Evolutionary conservation across 2,797 vertebrate species (phyloP).

Genomic region (Parotocinclus haroldoi): DNA sequence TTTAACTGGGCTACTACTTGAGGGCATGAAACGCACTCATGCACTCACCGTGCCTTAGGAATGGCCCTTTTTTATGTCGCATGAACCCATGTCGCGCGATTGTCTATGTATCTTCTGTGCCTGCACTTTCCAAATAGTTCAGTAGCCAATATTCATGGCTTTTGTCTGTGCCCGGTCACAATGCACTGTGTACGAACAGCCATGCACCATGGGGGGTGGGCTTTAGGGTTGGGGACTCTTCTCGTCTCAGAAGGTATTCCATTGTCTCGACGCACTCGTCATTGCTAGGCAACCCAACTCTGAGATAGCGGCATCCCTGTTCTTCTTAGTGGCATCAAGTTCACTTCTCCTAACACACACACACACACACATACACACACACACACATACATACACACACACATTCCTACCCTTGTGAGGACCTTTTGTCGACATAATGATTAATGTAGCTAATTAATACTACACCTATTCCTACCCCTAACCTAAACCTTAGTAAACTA

Average conservation of each 20-base stretch:
- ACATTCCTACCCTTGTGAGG: too few relatives aligned
- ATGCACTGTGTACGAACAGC: not conserved
- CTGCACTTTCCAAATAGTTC: not conserved
- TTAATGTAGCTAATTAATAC: too few relatives aligned
- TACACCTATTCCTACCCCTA: too few relatives aligned
- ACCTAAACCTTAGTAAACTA: too few relatives aligned
- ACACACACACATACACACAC: not conserved
- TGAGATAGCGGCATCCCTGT: slow-evolving; percentile 60
- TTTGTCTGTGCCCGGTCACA: not conserved
- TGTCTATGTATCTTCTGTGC: not conserved
- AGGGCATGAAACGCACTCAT: too few relatives aligned
- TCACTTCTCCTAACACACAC: slow-evolving; percentile 35
- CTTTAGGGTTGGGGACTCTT: slow-evolving; percentile 41
- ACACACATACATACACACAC: not conserved
- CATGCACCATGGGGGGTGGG: slow-evolving; percentile 6
- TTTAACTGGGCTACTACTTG: too few relatives aligned
- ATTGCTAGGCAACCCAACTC: slow-evolving; percentile 63
- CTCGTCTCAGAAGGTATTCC: slow-evolving; percentile 50
- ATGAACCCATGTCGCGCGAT: too few relatives aligned
- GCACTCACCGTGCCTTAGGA: too few relatives aligned
- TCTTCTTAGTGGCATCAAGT: slow-evolving; percentile 56
- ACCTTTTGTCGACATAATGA: too few relatives aligned
- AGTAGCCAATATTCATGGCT: not conserved
- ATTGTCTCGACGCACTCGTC: slow-evolving; percentile 42
- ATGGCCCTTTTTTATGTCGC: too few relatives aligned